Conservation (phyloP, 2,888 invertebrate species). For the Petrolisthes manimaculis region DNA sequence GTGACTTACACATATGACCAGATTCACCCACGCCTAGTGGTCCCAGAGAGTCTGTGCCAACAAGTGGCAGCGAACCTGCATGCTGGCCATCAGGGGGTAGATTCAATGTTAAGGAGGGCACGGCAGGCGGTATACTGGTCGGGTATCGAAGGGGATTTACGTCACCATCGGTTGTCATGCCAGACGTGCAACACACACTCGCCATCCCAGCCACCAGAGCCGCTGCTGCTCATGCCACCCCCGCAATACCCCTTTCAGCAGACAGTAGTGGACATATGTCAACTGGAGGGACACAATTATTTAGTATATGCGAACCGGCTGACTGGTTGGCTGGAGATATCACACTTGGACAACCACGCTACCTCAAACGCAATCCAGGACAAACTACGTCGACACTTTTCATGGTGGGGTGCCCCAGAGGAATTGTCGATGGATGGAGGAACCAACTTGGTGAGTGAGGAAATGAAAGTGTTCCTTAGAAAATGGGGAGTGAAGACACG, state of each 20-base stretch:
- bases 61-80: constrained; percentile 11
- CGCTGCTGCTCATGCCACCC: neutral
- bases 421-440: constrained; percentile 20
- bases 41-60: neutral
- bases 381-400: neutral
- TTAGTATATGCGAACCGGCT: constrained; percentile 6
- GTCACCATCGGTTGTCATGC: neutral
- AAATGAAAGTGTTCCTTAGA: constrained; percentile 9
- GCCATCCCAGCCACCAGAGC: constrained; percentile 23
- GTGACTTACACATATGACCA: constrained; percentile 15
- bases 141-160: neutral
- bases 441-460: constrained; percentile 27
- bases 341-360: neutral
- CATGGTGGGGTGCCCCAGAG: neutral
- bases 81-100: constrained; percentile 8
- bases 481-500: neutral
- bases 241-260: constrained; percentile 12
- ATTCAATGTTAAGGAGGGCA: constrained; percentile 22
- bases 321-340: constrained; percentile 2
- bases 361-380: neutral
- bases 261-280: constrained; percentile 16
- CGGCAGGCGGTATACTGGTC: constrained; percentile 29
- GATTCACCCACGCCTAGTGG: neutral
- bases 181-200: constrained; percentile 22
- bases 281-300: constrained; percentile 4